A percentile compares a stretch with the other conserved stretches of the same genome.
Conservation (phyloP, 2,797 vertebrate species). For the Clarias fuscus region DNA sequence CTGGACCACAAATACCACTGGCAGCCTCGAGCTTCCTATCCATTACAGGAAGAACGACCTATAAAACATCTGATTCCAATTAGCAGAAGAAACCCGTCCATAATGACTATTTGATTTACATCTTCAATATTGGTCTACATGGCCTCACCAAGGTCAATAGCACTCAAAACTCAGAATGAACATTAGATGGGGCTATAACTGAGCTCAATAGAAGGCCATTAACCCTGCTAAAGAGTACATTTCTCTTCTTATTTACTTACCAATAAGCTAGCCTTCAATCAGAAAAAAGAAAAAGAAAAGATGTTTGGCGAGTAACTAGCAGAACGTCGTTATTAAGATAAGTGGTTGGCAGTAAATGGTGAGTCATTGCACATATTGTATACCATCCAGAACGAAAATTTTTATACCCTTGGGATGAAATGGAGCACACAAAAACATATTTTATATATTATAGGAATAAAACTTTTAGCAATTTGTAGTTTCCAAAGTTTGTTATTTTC, state of each 20-base stretch:
- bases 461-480: too few relatives aligned
- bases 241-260: conserved; percentile 32
- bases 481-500: not conserved
- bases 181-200: conserved; percentile 63
- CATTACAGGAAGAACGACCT: conserved; percentile 66
- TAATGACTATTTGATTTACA: conserved; percentile 69
- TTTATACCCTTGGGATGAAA: not conserved
- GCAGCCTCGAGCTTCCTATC: conserved; percentile 55
- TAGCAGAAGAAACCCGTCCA: conserved; percentile 67
- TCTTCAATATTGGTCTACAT: conserved; percentile 65
- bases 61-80: conserved; percentile 73
- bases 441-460: not conserved
- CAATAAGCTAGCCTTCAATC: conserved; percentile 19
- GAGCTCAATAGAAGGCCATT: conserved; percentile 59
- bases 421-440: not conserved
- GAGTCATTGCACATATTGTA: not conserved
- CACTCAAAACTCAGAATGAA: conserved; percentile 63
- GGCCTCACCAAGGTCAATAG: conserved; percentile 71
- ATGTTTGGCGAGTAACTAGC: not conserved
- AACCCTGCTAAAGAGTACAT: conserved; percentile 34
- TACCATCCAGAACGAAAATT: not conserved
- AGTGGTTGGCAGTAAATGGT: not conserved
- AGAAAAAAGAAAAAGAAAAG: not conserved
- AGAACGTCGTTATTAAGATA: not conserved
- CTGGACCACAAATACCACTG: conserved; percentile 41